A percentile compares a stretch with the other conserved stretches of the same genome.
These are phyloP conservation scores for Acanthurus lineatus DNA, from an alignment of 2,797 vertebrate species.

Conservation along the genomic window DNA sequence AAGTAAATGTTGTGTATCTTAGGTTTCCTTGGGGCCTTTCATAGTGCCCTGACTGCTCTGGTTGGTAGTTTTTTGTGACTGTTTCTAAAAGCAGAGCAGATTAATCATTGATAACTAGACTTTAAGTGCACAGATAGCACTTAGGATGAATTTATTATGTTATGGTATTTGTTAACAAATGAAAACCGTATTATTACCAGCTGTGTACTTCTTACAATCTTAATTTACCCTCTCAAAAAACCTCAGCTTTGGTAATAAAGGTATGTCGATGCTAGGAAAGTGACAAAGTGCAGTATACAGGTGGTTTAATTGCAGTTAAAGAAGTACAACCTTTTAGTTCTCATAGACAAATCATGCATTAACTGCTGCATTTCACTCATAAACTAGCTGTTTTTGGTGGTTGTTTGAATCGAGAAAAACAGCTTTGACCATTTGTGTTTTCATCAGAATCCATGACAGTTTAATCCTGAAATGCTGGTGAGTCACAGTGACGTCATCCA, in stretches of 20 bases:
- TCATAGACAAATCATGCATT: slow-evolving; percentile 10
- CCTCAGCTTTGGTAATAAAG: not conserved
- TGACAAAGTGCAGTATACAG: not conserved
- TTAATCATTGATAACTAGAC: not conserved
- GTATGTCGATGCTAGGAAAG: not conserved
- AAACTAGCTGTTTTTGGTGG: not conserved
- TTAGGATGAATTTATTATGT: not conserved
- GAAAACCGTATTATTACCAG: not conserved
- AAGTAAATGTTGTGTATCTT: too few species aligned
- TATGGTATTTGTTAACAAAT: not conserved
- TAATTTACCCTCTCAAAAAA: not conserved
- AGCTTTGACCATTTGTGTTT: slow-evolving; percentile 8
- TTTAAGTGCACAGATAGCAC: too few species aligned
- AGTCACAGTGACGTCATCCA: not conserved
- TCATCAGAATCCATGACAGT: not conserved
- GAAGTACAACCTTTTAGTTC: not conserved
- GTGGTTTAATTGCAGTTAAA: slow-evolving; percentile 10
- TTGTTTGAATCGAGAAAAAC: slow-evolving; percentile 26
- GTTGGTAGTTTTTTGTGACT: not conserved
- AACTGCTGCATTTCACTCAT: not conserved
- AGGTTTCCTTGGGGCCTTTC: too few species aligned
- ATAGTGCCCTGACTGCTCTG: too few species aligned
- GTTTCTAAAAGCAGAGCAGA: not conserved
- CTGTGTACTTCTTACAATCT: not conserved
- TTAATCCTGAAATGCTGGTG: not conserved